These are phyloP conservation scores for Thalassaphorura encarpata DNA, from an alignment of 1,140 invertebrate genomes.

Conservation along the genomic window DNA sequence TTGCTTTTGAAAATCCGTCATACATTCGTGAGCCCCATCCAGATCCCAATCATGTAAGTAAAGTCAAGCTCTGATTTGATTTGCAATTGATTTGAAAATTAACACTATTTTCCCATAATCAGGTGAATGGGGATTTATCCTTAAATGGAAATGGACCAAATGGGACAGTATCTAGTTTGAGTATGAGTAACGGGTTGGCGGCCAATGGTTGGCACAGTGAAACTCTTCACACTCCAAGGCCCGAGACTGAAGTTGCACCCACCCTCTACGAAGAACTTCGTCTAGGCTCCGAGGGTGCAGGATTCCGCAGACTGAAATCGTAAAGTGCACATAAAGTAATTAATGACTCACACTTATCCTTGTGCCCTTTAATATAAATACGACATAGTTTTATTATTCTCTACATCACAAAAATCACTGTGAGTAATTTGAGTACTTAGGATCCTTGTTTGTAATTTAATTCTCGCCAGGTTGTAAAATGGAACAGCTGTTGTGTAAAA, in stretches of 20 bases:
- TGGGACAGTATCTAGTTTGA: constrained; percentile 17
- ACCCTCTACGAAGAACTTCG: constrained; percentile 66
- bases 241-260: constrained; percentile 54
- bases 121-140: constrained; percentile 21
- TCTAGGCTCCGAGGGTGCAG: constrained; percentile 62
- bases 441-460: no score
- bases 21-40: constrained; percentile 64
- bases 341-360: no score
- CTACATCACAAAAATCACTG: no score
- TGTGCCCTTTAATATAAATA: no score
- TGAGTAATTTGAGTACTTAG: no score
- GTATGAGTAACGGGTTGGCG: constrained; percentile 29
- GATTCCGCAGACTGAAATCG: constrained; percentile 57
- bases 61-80: neutral
- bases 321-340: neutral
- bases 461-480: no score
- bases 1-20: constrained; percentile 75
- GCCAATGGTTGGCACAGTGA: constrained; percentile 46
- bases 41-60: constrained; percentile 55
- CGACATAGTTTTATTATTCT: no score
- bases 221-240: constrained; percentile 42
- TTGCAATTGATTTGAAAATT: neutral
- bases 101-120: neutral
- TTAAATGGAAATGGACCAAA: constrained; percentile 6
- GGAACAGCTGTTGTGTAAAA: no score